Evolutionary conservation across 2,888 invertebrate genomes (phyloP).

Genomic region (Troides helena): DNA sequence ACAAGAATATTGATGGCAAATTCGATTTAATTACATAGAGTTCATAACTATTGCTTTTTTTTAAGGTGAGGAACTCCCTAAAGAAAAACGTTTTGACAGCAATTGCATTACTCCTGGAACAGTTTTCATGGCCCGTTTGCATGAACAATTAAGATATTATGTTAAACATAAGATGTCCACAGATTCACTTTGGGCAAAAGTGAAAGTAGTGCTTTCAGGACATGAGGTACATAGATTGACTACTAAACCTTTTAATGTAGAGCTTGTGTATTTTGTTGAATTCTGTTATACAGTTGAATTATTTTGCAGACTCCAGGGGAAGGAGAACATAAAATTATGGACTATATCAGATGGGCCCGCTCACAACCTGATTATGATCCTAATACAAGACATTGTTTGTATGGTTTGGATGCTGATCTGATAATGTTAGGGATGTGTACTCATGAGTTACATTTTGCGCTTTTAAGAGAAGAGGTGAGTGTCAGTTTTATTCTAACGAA

Average conservation of each 20-base stretch:
- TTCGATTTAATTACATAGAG: too few relatives aligned
- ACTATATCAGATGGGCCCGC: conserved; percentile 95
- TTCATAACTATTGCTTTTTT: not conserved
- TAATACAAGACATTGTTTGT: conserved; percentile 96
- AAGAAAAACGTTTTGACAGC: conserved; percentile 93
- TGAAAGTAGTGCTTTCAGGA: conserved; percentile 93
- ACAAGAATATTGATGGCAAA: too few relatives aligned
- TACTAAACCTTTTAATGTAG: too few relatives aligned
- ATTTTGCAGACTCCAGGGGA: conserved; percentile 91
- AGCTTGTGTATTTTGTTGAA: not conserved
- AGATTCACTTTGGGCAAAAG: conserved; percentile 92
- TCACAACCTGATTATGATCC: conserved; percentile 91
- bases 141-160: conserved; percentile 92
- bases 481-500: not conserved
- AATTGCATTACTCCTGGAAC: conserved; percentile 99
- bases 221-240: conserved; percentile 85
- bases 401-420: conserved; percentile 98
- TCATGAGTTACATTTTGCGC: conserved; percentile 96
- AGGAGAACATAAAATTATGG: conserved; percentile 99
- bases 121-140: conserved; percentile 94
- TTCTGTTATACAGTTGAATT: not conserved
- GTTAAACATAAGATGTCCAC: conserved; percentile 90
- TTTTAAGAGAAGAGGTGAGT: conserved; percentile 93
- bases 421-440: conserved; percentile 97
- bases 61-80: conserved; percentile 86